Base-by-base conservation (phyloP, 2,888 invertebrate species). In the Encarsia formosa region DNA sequence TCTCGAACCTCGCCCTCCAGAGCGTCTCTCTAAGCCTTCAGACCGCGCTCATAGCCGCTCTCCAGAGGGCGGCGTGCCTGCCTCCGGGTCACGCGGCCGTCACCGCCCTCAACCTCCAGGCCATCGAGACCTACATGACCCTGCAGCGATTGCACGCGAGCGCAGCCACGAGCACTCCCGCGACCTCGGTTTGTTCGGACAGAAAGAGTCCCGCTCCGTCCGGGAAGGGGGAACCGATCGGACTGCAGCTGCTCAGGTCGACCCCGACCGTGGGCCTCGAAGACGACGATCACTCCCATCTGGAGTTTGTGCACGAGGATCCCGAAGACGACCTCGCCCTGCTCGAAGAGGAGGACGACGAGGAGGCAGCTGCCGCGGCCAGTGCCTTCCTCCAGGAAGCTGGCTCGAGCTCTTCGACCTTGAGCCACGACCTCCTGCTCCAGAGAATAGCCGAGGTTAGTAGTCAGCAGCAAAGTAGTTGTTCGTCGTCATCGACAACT, bases 51-150 rank as follows among this genome's bases (percentile, higher is more conserved):
- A 85, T 91, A 76, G 87, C 85, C 65, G 88, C 90, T 9, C 75
- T 91, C 59, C 90, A 90, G 71, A 87, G 90, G 68, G 91, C 90
- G 1, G 89, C 90, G 0, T 76, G 91, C 20, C 73, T 91, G 63
- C 90, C 90, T 6, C 85, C 86, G 1, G 88, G 89, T 63, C 89
- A 89, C 2, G 87, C 89, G 4, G 90, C 89, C 8, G 90, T 90
- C 31, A 87, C 88, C 31, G 91, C 91, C 0, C 78, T 91, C 18
- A 90, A 90, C 72, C 79, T 91, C 29, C 91, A 91, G 76, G 91
- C 91, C 23, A 76, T 91, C 56, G 91, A 91, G 78, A 90, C 89
- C 38, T 91, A 91, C 77, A 78, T 91, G 71, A 86, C 90, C 42
- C 76, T 91, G 57, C 91, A 91, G 76, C 81, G 90, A 60, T 78